Base-by-base conservation (phyloP, 1,140 invertebrate genomes). In the Drosophila tropicalis region DNA sequence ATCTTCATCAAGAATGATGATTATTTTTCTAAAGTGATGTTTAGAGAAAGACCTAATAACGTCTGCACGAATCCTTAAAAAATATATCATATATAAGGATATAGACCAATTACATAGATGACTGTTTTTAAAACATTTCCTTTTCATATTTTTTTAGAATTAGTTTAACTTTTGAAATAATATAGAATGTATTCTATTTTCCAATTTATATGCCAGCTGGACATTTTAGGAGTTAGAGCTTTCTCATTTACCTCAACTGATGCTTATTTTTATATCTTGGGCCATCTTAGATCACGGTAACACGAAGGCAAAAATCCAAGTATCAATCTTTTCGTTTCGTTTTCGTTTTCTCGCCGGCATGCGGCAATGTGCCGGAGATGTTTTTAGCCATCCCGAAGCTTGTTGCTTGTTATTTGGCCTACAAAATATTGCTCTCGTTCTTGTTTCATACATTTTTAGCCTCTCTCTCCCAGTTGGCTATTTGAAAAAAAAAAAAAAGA, bases 361-460 rank as follows among this genome's bases (percentile, higher is more conserved):
- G 44, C 62, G 55, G 67, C 51, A 54, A 40, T 67, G 39, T 67
- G 39, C 41, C 40, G 66, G 44, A 47, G 29, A 71, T 32, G 25
- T 77, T 51, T 68, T 67, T 36, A 40, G 41, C 58, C 65, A 62
- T 54, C 55, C 67, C 67, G 76, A 76, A 77, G 82, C 82, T 87
- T 87, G 83, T 87, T 87, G 83, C 84, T 87, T 77, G 69, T 57
- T 67, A 51, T 51, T 76, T 57, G 67, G 72, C 19, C 32, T 44
- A 57, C 77, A 51, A 51, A 51, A 29, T 58, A 51, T 69, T 63
- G 62, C 55, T 40, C 41, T 19, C 58, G 36, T 63, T 44, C 58
- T 47, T 67, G 64, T 65, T 61, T 44, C 57, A 54, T 19, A 57
- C 17, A 22, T 51, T 51, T 51, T 22, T 51, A 51, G 19, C 4